Evolutionary conservation across 2,888 invertebrate genomes (phyloP).

Genomic region (Ophion slaviceki): DNA sequence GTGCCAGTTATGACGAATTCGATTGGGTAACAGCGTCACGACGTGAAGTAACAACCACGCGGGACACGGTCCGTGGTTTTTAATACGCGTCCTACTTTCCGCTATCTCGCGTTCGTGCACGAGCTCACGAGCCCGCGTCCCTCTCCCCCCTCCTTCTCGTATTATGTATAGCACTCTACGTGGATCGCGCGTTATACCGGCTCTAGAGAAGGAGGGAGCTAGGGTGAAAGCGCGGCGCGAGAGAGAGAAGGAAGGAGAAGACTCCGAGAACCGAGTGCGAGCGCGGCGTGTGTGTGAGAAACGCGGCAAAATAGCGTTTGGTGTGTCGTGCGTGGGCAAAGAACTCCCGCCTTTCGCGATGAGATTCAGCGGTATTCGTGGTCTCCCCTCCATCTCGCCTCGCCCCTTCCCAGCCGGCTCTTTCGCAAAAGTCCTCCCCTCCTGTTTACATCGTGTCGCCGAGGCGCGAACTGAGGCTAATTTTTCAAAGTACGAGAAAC

Average conservation of each 20-base stretch:
- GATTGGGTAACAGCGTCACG: slow-evolving; percentile 80
- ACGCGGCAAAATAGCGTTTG: slow-evolving; percentile 43
- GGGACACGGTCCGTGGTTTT: slow-evolving; percentile 83
- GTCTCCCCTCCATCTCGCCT: not conserved
- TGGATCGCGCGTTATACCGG: slow-evolving; percentile 29
- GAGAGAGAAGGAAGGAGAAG: slow-evolving; percentile 41
- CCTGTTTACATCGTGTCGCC: not conserved
- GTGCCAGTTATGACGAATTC: slow-evolving; percentile 82
- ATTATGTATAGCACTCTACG: slow-evolving; percentile 17
- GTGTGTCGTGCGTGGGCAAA: slow-evolving; percentile 36
- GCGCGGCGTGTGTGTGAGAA: slow-evolving; percentile 30
- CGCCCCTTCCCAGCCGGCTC: not conserved
- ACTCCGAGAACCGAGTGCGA: slow-evolving; percentile 1
- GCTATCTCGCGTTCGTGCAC: slow-evolving; percentile 75
- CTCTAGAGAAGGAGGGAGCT: slow-evolving; percentile 12
- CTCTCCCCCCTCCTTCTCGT: slow-evolving; percentile 10
- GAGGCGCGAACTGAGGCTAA: not conserved
- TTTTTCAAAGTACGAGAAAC: slow-evolving; percentile 2
- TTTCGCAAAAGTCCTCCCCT: slow-evolving; percentile 26
- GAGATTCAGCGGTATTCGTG: slow-evolving; percentile 4
- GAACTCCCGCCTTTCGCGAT: slow-evolving; percentile 17
- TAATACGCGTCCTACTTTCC: slow-evolving; percentile 84
- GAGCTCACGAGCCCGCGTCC: slow-evolving; percentile 59
- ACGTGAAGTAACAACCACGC: slow-evolving; percentile 74
- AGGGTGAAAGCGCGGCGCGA: slow-evolving; percentile 38